Conservation (phyloP, 1,140 invertebrate species). For the Sipha flava region DNA sequence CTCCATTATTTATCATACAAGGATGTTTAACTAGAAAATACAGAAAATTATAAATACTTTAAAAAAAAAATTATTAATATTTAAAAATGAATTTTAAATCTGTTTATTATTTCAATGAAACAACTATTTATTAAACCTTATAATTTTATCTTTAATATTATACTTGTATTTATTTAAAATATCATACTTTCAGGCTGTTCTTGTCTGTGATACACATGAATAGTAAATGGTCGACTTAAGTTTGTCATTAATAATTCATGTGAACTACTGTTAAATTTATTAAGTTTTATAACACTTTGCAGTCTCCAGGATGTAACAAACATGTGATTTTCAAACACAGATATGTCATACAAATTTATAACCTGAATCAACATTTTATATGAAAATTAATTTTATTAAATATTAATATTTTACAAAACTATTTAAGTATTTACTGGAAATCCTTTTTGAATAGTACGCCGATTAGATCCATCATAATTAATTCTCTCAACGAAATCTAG, state of each 20-base stretch:
- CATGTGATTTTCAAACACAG: slow-evolving; percentile 59
- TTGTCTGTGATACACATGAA: slow-evolving; percentile 63
- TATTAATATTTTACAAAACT: not conserved
- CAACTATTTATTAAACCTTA: no score
- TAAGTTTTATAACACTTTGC: slow-evolving; percentile 51
- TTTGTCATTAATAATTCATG: slow-evolving; percentile 45
- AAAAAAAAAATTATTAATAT: no score
- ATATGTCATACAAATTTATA: slow-evolving; percentile 58
- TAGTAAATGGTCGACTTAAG: slow-evolving; percentile 51
- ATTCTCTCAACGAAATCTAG: slow-evolving; percentile 63
- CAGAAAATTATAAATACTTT: not conserved
- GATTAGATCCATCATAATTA: slow-evolving; percentile 58
- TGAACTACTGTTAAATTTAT: slow-evolving; percentile 49
- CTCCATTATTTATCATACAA: slow-evolving; percentile 58
- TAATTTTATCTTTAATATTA: no score
- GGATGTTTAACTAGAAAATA: slow-evolving; percentile 54
- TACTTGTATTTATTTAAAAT: no score
- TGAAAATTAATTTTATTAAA: not conserved
- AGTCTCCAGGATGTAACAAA: slow-evolving; percentile 60
- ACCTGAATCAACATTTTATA: slow-evolving; percentile 46
- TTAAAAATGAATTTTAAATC: no score
- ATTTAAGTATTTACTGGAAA: slow-evolving; percentile 44
- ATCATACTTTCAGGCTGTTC: slow-evolving; percentile 58
- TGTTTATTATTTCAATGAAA: no score
- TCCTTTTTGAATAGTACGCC: slow-evolving; percentile 56